phyloP scores from a whole-genome alignment of 2,797 vertebrate species.

The Scarus forsteni region DNA sequence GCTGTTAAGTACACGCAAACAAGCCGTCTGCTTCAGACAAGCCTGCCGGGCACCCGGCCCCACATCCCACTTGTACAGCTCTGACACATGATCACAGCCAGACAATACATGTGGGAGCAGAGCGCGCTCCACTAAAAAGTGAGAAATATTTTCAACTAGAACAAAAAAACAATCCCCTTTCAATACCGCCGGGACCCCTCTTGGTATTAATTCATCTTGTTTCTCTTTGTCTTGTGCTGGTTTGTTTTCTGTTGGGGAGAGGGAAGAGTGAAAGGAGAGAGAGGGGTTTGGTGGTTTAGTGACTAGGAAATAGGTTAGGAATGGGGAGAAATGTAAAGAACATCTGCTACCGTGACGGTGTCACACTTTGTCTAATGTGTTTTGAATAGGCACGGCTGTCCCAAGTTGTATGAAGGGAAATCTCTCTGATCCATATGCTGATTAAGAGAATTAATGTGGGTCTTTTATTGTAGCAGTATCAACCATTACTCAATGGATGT shows the following conservation, averaged over 20 bases:
- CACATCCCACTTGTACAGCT: slow-evolving; percentile 82
- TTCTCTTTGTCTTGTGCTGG: slow-evolving; percentile 82
- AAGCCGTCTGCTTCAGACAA: slow-evolving; percentile 87
- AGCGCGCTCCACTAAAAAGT: slow-evolving; percentile 82
- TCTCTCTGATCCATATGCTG: slow-evolving; percentile 77
- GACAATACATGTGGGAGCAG: slow-evolving; percentile 85
- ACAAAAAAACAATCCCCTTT: slow-evolving; percentile 82
- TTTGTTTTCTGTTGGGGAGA: slow-evolving; percentile 76
- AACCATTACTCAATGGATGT: slow-evolving; percentile 20
- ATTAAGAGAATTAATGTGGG: slow-evolving; percentile 74
- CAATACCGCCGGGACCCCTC: slow-evolving; percentile 81
- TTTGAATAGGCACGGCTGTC: slow-evolving; percentile 81
- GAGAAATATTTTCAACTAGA: slow-evolving; percentile 85
- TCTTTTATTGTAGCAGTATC: slow-evolving; percentile 47
- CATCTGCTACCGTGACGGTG: slow-evolving; percentile 84
- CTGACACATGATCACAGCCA: slow-evolving; percentile 88
- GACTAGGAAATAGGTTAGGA: slow-evolving; percentile 83
- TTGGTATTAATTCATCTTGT: slow-evolving; percentile 85
- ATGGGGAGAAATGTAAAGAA: slow-evolving; percentile 80
- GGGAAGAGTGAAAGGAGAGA: slow-evolving; percentile 69
- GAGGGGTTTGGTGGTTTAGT: slow-evolving; percentile 74
- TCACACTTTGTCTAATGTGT: slow-evolving; percentile 82
- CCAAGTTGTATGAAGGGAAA: slow-evolving; percentile 69
- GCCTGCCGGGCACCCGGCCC: slow-evolving; percentile 85
- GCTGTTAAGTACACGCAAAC: slow-evolving; percentile 93